These are phyloP conservation scores for Tolypeutes matacus DNA, from an alignment of 2,797 vertebrate genomes.

Conservation along the genomic window DNA sequence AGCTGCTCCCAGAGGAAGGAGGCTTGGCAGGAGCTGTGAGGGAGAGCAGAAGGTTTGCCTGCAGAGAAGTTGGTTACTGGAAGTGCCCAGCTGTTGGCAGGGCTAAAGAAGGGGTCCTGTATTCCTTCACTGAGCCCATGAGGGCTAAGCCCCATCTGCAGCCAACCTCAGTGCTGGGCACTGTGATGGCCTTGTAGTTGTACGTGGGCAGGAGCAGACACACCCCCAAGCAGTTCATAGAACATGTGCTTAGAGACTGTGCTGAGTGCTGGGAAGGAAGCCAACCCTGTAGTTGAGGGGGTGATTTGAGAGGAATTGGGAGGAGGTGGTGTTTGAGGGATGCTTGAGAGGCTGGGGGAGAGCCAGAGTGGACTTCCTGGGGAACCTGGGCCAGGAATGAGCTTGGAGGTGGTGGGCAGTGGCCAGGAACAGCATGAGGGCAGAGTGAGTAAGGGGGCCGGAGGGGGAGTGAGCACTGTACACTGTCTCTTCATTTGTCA, in stretches of 20 bases:
- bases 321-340: background rate
- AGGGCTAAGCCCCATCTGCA: background rate
- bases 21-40: no score
- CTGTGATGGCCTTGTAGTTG: background rate
- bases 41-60: no score
- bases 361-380: no score
- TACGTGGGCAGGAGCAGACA: background rate
- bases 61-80: no score
- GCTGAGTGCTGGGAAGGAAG: background rate
- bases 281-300: background rate
- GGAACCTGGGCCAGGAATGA: background rate
- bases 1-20: no score
- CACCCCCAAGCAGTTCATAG: background rate
- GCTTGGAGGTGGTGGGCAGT: background rate
- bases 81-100: no score
- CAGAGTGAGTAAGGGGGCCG: background rate
- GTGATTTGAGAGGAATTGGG: background rate
- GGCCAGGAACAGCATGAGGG: no score
- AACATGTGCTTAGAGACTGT: background rate
- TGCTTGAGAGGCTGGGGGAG: background rate
- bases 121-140: no score
- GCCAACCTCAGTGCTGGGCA: background rate
- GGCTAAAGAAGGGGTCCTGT: no score
- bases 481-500: no score
- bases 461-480: no score